A percentile compares a stretch with the other conserved stretches of the same genome.
Evolutionary conservation across 2,113 vertebrate species (phyloP).

Genomic region (Polyodon spathula): DNA sequence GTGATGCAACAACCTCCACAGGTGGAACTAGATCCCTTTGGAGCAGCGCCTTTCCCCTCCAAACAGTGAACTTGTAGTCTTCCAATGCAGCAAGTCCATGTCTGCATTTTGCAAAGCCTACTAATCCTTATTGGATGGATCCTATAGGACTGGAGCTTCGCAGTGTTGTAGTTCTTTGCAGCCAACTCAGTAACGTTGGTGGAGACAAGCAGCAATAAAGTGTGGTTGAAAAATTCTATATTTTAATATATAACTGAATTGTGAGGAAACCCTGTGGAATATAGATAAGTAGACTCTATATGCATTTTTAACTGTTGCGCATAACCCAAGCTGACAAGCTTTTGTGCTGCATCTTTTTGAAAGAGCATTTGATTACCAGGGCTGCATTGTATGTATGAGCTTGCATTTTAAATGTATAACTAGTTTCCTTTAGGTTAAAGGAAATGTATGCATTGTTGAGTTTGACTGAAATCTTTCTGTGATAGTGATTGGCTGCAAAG

Average conservation of each 20-base stretch:
- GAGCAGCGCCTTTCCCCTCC: constrained; percentile 87
- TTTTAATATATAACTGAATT: constrained; percentile 26
- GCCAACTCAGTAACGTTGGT: constrained; percentile 9
- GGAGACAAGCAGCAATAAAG: constrained; percentile 11
- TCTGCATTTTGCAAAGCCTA: constrained; percentile 10
- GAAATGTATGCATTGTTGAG: constrained; percentile 9
- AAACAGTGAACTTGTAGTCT: constrained; percentile 69
- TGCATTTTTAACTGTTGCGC: constrained; percentile 25
- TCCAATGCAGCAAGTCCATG: constrained; percentile 18
- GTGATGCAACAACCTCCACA: constrained; percentile 49
- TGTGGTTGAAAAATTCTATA: constrained; percentile 17
- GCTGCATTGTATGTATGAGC: not conserved
- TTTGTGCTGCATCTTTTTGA: constrained; percentile 41
- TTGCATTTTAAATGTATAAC: not conserved
- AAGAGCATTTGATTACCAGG: constrained; percentile 7
- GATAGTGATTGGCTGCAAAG: constrained; percentile 24
- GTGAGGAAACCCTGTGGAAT: constrained; percentile 33
- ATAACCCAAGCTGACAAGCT: constrained; percentile 35
- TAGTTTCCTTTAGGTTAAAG: not conserved
- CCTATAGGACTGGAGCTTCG: constrained; percentile 22
- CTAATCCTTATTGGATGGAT: constrained; percentile 1
- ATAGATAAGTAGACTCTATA: constrained; percentile 23
- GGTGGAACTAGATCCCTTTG: constrained; percentile 88
- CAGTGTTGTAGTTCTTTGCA: constrained; percentile 24
- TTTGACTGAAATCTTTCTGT: constrained; percentile 25